Evolutionary conservation across 2,797 vertebrate species (phyloP).

Genomic region (Melanogrammus aeglefinus): DNA sequence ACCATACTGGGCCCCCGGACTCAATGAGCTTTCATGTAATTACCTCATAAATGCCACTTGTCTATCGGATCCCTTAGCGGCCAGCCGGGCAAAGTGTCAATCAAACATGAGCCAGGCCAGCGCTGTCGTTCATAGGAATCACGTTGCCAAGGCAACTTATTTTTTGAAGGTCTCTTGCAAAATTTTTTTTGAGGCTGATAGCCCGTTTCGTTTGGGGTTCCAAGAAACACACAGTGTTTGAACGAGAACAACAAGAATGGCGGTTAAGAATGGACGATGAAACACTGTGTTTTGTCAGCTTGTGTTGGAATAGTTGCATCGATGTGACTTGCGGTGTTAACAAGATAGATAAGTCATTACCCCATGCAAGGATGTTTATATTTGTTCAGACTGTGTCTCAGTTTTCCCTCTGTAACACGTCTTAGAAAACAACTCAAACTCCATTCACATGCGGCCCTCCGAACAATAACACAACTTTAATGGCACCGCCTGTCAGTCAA

Average conservation of each 20-base stretch:
- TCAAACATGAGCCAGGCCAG: constrained; percentile 66
- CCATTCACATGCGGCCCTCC: constrained; percentile 16
- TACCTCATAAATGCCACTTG: constrained; percentile 80
- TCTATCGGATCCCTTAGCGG: constrained; percentile 66
- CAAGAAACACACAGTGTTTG: background rate
- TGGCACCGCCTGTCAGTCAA: constrained; percentile 38
- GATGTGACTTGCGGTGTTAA: constrained; percentile 10
- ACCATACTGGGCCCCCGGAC: constrained; percentile 32
- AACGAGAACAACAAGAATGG: background rate
- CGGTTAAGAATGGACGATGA: constrained; percentile 26
- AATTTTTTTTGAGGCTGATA: constrained; percentile 14
- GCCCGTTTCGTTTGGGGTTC: constrained; percentile 12
- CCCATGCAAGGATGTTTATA: constrained; percentile 13
- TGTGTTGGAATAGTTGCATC: constrained; percentile 10
- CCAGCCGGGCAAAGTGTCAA: constrained; percentile 68
- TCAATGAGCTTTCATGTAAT: constrained; percentile 76
- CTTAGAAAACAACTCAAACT: background rate
- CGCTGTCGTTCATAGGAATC: constrained; percentile 50
- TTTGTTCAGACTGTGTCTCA: background rate
- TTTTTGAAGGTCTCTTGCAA: constrained; percentile 35
- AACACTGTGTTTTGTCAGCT: background rate
- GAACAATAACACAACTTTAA: constrained; percentile 20
- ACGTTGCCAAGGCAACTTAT: constrained; percentile 53
- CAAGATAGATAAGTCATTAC: constrained; percentile 8
- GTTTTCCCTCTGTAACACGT: background rate